These are phyloP conservation scores for Melozone crissalis DNA, from an alignment of 2,113 vertebrate species.

Conservation along the genomic window DNA sequence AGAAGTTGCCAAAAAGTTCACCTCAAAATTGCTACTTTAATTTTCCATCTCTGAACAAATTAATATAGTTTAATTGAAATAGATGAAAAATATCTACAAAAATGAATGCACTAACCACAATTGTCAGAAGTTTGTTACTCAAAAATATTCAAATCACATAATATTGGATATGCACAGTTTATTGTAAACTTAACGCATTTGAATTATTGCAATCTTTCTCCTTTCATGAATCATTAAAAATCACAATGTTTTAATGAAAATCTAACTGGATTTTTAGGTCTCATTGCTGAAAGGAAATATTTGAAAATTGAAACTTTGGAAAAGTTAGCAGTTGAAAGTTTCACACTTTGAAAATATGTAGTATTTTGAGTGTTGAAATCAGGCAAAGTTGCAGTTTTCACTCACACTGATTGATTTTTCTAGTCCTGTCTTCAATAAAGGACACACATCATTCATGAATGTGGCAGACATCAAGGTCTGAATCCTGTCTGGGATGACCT, in stretches of 20 bases:
- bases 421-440: neutral
- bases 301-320: neutral
- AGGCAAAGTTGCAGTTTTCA: neutral
- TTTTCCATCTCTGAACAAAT: neutral
- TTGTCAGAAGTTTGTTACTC: neutral
- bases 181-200: neutral
- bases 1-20: neutral
- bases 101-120: neutral
- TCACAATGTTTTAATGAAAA: neutral
- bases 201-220: neutral
- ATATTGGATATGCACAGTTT: neutral
- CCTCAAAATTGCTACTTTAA: neutral
- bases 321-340: neutral
- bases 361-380: neutral
- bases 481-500: neutral
- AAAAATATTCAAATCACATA: neutral
- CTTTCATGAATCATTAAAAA: neutral
- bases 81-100: neutral
- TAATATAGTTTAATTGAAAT: neutral
- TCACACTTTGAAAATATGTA: rapidly evolving
- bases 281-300: neutral
- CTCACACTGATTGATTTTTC: neutral
- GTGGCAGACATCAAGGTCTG: neutral
- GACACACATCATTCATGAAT: neutral
- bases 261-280: neutral